Evolutionary conservation across 2,888 invertebrate genomes (phyloP).

Genomic region (Chrysolina haemoptera): DNA sequence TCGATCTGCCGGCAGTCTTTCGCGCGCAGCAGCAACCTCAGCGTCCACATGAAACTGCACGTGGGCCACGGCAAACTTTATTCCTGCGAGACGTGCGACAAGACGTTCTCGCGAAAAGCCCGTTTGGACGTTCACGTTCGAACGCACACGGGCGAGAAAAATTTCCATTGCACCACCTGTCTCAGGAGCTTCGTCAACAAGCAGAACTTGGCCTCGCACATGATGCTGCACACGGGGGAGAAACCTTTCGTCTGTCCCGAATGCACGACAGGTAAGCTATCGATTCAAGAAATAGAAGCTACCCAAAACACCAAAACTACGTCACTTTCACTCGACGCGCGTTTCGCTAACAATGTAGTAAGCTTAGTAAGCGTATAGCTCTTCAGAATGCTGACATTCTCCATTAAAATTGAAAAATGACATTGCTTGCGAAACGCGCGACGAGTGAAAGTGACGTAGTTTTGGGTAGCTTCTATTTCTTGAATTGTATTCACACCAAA

Average conservation of each 20-base stretch:
- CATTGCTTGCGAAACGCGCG: no score
- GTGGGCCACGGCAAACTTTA: slow-evolving; percentile 39
- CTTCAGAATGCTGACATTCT: no score
- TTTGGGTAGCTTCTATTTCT: no score
- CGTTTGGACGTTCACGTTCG: slow-evolving; percentile 52
- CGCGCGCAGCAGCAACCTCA: slow-evolving; percentile 4
- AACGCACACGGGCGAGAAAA: slow-evolving; percentile 64
- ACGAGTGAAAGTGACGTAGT: no score
- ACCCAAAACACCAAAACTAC: no score
- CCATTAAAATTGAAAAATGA: no score
- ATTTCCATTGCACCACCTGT: slow-evolving; percentile 59
- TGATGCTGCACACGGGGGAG: slow-evolving; percentile 64
- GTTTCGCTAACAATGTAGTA: no score
- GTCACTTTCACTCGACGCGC: no score
- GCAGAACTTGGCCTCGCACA: slow-evolving; percentile 60
- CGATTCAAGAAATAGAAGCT: no score
- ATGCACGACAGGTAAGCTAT: slow-evolving; percentile 56
- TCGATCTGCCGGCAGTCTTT: not conserved
- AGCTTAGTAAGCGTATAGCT: no score
- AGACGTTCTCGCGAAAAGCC: slow-evolving; percentile 46
- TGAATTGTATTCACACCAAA: no score
- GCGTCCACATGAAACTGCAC: slow-evolving; percentile 29
- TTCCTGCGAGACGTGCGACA: slow-evolving; percentile 55
- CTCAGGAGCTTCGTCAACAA: slow-evolving; percentile 60
- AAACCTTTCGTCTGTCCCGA: slow-evolving; percentile 63